phyloP scores from a whole-genome alignment of 1,140 invertebrate species.

The Heliconius himera region DNA sequence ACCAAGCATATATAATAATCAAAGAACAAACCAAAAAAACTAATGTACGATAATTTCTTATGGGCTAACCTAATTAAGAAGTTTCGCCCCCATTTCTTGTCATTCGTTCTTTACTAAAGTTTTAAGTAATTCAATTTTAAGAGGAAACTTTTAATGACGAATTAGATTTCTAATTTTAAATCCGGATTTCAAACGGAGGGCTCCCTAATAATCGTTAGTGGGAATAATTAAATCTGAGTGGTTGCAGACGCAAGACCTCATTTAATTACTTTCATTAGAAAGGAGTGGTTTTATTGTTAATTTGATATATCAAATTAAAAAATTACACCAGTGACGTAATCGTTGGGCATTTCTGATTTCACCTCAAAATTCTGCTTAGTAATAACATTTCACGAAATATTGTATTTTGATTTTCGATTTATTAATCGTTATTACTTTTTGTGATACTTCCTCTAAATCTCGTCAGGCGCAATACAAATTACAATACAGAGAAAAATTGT shows the following conservation, averaged over 20 bases:
- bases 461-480: too few species aligned
- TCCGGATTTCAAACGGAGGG: background rate
- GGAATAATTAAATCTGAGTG: conserved; percentile 5
- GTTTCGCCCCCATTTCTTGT: conserved; percentile 45
- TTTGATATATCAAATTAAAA: background rate
- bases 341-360: too few species aligned
- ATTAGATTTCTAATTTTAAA: conserved; percentile 13
- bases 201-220: conserved; percentile 12
- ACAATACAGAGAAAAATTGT: too few species aligned
- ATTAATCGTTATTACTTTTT: too few species aligned
- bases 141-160: conserved; percentile 6
- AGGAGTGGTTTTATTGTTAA: background rate
- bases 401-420: too few species aligned
- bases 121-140: conserved; percentile 3
- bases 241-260: background rate
- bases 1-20: too few species aligned
- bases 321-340: background rate
- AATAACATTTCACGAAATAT: too few species aligned
- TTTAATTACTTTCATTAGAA: background rate
- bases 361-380: too few species aligned
- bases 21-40: background rate
- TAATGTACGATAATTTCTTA: conserved; percentile 29
- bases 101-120: background rate
- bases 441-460: too few species aligned
- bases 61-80: conserved; percentile 64